Conservation (phyloP, 2,888 invertebrate species). For the Caenorhabditis sp. region DNA sequence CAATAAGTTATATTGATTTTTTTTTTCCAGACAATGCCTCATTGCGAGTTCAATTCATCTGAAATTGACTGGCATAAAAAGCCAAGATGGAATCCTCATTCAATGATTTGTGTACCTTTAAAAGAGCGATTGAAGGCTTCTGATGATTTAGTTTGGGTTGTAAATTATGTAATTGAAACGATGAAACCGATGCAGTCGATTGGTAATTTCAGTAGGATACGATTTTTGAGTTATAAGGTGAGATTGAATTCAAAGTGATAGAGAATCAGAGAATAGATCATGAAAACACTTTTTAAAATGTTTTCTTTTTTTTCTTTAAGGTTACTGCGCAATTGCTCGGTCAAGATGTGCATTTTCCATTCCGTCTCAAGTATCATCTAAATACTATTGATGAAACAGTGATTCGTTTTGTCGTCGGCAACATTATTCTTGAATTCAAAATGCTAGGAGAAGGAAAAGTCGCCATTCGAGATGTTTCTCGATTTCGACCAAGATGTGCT, state of each 20-base stretch:
- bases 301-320: conserved; percentile 8
- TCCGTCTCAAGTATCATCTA: conserved; percentile 52
- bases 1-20: too few species aligned
- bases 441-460: conserved; percentile 45
- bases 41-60: conserved; percentile 17
- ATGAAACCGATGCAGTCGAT: conserved; percentile 47
- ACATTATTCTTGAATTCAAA: conserved; percentile 56
- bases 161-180: conserved; percentile 53
- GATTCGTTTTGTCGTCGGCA: conserved; percentile 54
- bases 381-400: conserved; percentile 44
- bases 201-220: conserved; percentile 46
- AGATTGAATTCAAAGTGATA: background rate
- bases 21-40: conserved; percentile 31
- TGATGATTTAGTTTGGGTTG: conserved; percentile 56
- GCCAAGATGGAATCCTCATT: conserved; percentile 63
- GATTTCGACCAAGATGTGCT: conserved; percentile 37
- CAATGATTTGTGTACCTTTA: conserved; percentile 46
- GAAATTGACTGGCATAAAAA: conserved; percentile 35
- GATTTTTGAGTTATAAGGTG: conserved; percentile 46
- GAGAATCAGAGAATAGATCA: background rate
- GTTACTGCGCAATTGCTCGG: conserved; percentile 42
- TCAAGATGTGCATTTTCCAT: conserved; percentile 45
- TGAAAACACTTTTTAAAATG: conserved; percentile 4
- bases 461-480: conserved; percentile 51
- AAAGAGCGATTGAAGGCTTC: conserved; percentile 44